Conservation (phyloP, 2,113 vertebrate genomes). For the Phalacrocorax carbo region DNA sequence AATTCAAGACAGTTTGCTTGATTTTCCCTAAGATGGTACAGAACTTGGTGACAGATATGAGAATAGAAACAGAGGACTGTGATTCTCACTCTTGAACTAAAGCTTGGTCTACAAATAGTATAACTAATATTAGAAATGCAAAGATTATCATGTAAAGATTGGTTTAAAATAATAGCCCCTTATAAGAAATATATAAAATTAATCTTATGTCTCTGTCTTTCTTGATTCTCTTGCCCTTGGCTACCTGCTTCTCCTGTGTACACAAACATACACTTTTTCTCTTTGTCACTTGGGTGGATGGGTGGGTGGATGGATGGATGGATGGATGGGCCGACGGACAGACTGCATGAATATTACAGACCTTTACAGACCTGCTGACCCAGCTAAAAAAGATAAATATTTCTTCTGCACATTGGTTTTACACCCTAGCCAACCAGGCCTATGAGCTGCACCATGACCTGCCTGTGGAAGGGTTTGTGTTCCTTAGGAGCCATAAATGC, state of each 20-base stretch:
- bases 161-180: neutral
- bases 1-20: neutral
- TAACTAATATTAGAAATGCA: neutral
- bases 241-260: neutral
- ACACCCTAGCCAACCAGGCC: neutral
- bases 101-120: neutral
- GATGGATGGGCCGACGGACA: neutral
- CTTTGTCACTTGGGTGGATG: neutral
- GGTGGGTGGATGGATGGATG: neutral
- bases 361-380: neutral
- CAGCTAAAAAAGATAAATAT: neutral
- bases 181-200: neutral
- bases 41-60: neutral
- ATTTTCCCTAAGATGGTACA: neutral
- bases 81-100: neutral
- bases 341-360: neutral
- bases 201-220: neutral
- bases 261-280: neutral
- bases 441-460: neutral
- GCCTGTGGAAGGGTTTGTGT: neutral
- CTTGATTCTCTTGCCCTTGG: neutral
- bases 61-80: slow-evolving; percentile 2
- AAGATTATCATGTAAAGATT: neutral
- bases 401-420: neutral
- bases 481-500: neutral